Evolutionary conservation across 2,888 invertebrate species (phyloP), one percentile per base, ranked within the genome.

Genomic region (Capitulum mitella): DNA sequence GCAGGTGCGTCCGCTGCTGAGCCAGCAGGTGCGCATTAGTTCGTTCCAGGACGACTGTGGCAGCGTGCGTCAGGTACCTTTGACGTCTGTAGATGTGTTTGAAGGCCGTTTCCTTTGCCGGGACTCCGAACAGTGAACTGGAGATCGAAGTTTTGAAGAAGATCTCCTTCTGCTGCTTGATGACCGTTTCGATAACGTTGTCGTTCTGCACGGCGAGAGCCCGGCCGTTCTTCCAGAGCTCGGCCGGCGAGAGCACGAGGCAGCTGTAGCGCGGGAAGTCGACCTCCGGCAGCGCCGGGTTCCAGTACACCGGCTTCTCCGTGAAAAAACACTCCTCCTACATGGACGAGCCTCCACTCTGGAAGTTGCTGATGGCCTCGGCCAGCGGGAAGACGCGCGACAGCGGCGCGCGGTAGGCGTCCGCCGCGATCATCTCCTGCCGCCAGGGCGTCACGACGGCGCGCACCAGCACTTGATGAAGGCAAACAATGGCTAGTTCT

Each of bases 121-220:
- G 93, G 89, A 98, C 91, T 10, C 98, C 98, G 85, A 98, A 95
- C 22, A 96, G 88, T 88, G 98, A 91, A 87, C 98, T 97, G 0
- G 94, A 91, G 77, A 92, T 88, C 37, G 93, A 94, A 19, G 91
- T 91, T 87, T 94, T 70, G 70, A 40, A 26, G 37, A 70, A 70
- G 8, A 37, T 26, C 40, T 70, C 70, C 26, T 70, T 70, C 70
- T 94, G 93, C 86, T 93, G 91, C 82, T 90, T 92, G 86, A 92
- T 93, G 81, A 95, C 90, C 0, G 94, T 95, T 82, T 90, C 91
- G 81, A 95, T 88, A 82, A 95, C 90, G 84, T 93, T 92, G 22
- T 90, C 89, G 85, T 96, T 95, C 81, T 91, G 88, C 78, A 91
- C 90, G 85, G 94, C 96, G 70, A 90, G 88, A 83, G 92, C 91